These are phyloP conservation scores for Synergus itoensis DNA, from an alignment of 2,888 invertebrate species.

Conservation along the genomic window DNA sequence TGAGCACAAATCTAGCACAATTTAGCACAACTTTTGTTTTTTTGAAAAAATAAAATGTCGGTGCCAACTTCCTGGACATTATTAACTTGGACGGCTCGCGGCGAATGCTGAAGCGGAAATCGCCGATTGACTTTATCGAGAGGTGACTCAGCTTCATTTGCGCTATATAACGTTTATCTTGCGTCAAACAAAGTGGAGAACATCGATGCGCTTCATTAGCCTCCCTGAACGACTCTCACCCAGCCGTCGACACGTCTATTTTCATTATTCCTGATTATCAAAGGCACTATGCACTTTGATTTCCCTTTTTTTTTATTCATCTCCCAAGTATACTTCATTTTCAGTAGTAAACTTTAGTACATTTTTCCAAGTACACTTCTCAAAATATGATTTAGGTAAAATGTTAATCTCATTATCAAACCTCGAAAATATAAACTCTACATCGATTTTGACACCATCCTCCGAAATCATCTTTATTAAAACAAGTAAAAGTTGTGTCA, in stretches of 20 bases:
- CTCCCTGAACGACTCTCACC: conserved; percentile 50
- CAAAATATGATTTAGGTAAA: not conserved
- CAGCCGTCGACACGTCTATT: conserved; percentile 52
- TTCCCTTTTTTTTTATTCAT: not conserved
- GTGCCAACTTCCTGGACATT: no score
- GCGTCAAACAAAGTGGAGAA: conserved; percentile 34
- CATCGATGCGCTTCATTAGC: conserved; percentile 54
- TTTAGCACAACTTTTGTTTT: no score
- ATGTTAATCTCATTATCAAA: no score
- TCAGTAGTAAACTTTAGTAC: not conserved
- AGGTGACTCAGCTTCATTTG: not conserved
- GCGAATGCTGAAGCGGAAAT: conserved; percentile 4
- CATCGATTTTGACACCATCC: not conserved
- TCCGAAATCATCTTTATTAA: not conserved
- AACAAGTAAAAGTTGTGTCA: not conserved
- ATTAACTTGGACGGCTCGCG: not conserved
- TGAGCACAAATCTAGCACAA: no score
- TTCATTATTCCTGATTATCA: conserved; percentile 54
- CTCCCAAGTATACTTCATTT: not conserved
- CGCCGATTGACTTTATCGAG: conserved; percentile 14
- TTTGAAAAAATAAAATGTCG: no score
- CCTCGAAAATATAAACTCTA: no score
- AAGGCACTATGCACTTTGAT: not conserved
- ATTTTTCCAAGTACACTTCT: not conserved
- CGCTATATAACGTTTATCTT: not conserved